Base-by-base conservation (phyloP, 1,140 invertebrate genomes). In the Drosophila albomicans region DNA sequence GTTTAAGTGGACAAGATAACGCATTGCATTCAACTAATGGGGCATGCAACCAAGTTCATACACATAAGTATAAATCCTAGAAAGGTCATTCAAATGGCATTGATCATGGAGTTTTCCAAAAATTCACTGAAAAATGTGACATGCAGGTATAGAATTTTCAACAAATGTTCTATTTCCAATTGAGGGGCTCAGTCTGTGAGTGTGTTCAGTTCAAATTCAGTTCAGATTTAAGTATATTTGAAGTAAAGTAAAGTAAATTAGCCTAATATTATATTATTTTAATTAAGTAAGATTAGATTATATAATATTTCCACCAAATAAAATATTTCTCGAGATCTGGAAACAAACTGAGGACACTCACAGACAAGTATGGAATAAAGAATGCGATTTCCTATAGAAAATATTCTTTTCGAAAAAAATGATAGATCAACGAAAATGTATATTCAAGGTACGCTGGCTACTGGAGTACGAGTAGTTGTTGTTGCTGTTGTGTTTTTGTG, bases 1-100 rank as follows among this genome's bases (percentile, higher is more conserved):
- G 64, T 80, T 85, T 75, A 82, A 79, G 72, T 88, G 85, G 77
- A 70, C 84, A 84, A 89, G 66, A 64, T 73, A 88, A 88, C 81
- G 77, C 78, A 78, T 75, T 49, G 78, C 84, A 88, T 88, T 88
- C 84, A 57, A 89, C 78, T 89, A 88, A 79, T 76, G 68, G 75
- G 57, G 79, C 84, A 88, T 88, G 84, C 84, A 78, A 51, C 66
- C 62, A 75, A 79, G 80, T 76, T 67, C 81, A 87, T 63, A 79
- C 61, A 70, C 66, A 79, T 69, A 79, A 58, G 71, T 72, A 73
- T 65, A 89, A 84, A 20, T 66, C 78, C 82, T 81, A 65, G n/a
- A 16, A 46, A 46, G 67, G 35, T 62, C 38, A 48, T 77, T 49
- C 54, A 54, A 43, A 59, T 43, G 51, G 13, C 13, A 30, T 62